A percentile compares a stretch with the other conserved stretches of the same genome.
Evolutionary conservation across 2,113 vertebrate genomes (phyloP).

Genomic region (Rhipidura dahli): DNA sequence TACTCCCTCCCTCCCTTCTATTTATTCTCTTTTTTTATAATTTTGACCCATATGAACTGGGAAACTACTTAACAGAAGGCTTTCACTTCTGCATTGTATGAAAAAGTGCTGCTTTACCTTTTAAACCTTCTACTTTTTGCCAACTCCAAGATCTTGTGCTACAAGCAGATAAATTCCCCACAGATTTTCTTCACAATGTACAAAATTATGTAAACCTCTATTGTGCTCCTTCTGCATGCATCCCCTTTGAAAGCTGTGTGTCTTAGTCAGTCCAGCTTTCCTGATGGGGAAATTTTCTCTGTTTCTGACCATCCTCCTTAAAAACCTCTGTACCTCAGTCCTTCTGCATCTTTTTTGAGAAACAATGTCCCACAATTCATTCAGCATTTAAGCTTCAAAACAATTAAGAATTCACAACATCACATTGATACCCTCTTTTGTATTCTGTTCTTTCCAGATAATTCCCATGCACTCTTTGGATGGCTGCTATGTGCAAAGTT

Average conservation of each 20-base stretch:
- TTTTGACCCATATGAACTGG: not conserved
- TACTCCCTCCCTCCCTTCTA: not conserved
- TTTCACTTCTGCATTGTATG: not conserved
- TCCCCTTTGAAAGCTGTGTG: not conserved
- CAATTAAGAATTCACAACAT: not conserved
- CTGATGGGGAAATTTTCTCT: not conserved
- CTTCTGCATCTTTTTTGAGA: not conserved
- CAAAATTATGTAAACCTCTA: not conserved
- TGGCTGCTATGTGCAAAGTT: not conserved
- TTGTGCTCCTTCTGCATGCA: not conserved
- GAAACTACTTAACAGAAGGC: not conserved
- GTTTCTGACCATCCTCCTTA: not conserved
- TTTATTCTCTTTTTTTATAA: not conserved
- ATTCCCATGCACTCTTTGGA: not conserved
- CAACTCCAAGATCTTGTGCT: not conserved
- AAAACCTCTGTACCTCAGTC: not conserved
- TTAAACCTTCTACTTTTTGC: not conserved
- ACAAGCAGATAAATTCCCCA: not conserved
- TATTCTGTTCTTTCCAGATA: not conserved
- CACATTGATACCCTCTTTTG: not conserved
- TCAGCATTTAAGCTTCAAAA: not conserved
- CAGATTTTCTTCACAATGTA: not conserved
- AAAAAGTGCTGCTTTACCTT: not conserved
- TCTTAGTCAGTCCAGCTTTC: not conserved
- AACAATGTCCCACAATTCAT: not conserved